A percentile compares a stretch with the other conserved stretches of the same genome.
These are phyloP conservation scores for Steatornis caripensis DNA, from an alignment of 2,113 vertebrate genomes.

Conservation along the genomic window DNA sequence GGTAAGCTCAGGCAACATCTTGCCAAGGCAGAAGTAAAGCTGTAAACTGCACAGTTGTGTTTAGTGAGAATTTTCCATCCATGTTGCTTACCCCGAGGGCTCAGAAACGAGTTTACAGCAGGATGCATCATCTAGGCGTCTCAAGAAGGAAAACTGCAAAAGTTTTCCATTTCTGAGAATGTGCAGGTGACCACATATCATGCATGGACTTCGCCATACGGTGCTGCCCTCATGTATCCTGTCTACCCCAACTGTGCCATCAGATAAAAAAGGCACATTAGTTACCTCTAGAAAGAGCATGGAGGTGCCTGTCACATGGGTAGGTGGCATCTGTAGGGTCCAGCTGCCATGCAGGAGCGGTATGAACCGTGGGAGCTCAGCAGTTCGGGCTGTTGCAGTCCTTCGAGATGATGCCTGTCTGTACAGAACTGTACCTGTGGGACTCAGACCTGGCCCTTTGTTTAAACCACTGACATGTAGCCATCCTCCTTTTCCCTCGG, in stretches of 20 bases:
- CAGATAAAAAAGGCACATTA: not conserved
- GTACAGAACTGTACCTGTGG: not conserved
- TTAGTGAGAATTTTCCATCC: not conserved
- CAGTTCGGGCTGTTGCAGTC: not conserved
- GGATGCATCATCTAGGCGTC: not conserved
- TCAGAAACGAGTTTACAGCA: not conserved
- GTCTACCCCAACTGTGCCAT: not conserved
- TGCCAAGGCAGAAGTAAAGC: not conserved
- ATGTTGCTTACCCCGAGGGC: not conserved
- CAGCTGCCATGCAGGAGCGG: not conserved
- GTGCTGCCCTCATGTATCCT: not conserved
- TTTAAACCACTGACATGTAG: not conserved
- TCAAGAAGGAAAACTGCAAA: not conserved
- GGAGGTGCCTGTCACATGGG: not conserved
- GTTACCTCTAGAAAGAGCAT: not conserved
- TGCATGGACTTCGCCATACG: rapidly evolving
- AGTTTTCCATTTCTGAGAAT: not conserved
- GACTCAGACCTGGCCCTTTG: not conserved
- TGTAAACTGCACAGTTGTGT: not conserved
- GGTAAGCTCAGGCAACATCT: not conserved
- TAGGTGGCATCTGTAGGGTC: not conserved
- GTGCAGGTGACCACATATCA: not conserved
- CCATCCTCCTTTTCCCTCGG: not conserved
- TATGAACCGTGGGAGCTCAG: not conserved
- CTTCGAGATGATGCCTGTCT: not conserved